Evolutionary conservation across 2,888 invertebrate species (phyloP).

Genomic region (Lacanobia oleracea): DNA sequence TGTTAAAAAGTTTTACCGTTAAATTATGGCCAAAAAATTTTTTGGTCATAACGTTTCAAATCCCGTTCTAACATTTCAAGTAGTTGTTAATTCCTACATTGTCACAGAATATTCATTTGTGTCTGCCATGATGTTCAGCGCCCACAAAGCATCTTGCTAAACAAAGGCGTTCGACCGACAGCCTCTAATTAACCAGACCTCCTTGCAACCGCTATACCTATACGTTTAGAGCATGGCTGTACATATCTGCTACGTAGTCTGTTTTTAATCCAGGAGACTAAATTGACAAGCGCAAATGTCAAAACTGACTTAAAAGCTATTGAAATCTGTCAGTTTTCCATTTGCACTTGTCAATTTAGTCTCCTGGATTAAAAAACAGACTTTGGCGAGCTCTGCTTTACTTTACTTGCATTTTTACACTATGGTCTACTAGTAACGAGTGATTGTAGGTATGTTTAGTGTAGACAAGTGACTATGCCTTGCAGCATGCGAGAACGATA

Average conservation of each 20-base stretch:
- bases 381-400: too few species aligned
- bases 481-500: not conserved
- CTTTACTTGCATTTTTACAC: not conserved
- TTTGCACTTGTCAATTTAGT: too few species aligned
- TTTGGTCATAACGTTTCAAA: too few species aligned
- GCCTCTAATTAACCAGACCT: conserved; percentile 13
- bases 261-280: too few species aligned
- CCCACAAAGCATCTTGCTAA: not conserved
- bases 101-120: not conserved
- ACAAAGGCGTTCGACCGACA: conserved; percentile 22
- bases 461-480: not conserved
- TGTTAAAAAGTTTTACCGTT: too few species aligned
- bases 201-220: not conserved
- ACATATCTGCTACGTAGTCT: not conserved
- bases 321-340: too few species aligned
- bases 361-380: too few species aligned
- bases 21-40: too few species aligned
- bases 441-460: not conserved
- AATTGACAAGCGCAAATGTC: too few species aligned
- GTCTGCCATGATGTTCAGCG: not conserved
- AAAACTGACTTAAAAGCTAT: too few species aligned
- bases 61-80: not conserved
- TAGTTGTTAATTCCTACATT: not conserved
- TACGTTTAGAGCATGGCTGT: not conserved
- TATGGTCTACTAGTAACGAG: not conserved